Base-by-base conservation (phyloP, 2,797 vertebrate genomes). In the Salarias fasciatus region DNA sequence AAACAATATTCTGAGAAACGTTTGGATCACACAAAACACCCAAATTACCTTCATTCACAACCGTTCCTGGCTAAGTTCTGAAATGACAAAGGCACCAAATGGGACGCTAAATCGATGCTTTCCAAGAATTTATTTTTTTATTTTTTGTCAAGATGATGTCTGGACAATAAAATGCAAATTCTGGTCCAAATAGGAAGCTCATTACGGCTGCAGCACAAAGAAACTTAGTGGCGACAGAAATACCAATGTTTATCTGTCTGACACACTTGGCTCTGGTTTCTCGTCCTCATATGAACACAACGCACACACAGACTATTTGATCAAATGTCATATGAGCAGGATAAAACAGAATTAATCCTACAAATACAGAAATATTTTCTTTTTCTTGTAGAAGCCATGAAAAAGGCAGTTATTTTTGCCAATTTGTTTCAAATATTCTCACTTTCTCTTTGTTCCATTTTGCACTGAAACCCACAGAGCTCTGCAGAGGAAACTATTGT, bases 21-120 rank as follows among this genome's bases (percentile, higher is more conserved):
- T 40, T 38, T 35, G 33, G 47, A 48, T 45, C 53, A 46, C 50
- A 67, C 46, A 68, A 68, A 76, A 60, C 44, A 66, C 56, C 15
- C 41, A 70, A 75, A 68, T 68, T 29, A 53, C 5, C 48, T 24
- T 30, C 38, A 30, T 51, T 72, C 36, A 33, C 38, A 5, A 5
- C 33, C 9, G 31, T 56, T 13, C 35, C 53, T 36, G 43, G n/a
- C 40, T 15, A 42, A 64, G 71, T 54, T 31, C 37, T 24, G 18
- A 54, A 44, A 37, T 30, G 30, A 62, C 12, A 31, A 51, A 38
- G 36, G 50, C 24, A 12, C 6, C 38, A 45, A 40, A 49, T 31
- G 15, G n/a, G 14, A 6, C 47, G 18, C 18, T 33, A 8, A 44
- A 49, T 58, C 10, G 12, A 57, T 37, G 42, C 37, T 57, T 35